Evolutionary conservation across 2,888 invertebrate genomes (phyloP), one percentile per base, ranked within the genome.

Genomic region (Brachyopa scutellaris): DNA sequence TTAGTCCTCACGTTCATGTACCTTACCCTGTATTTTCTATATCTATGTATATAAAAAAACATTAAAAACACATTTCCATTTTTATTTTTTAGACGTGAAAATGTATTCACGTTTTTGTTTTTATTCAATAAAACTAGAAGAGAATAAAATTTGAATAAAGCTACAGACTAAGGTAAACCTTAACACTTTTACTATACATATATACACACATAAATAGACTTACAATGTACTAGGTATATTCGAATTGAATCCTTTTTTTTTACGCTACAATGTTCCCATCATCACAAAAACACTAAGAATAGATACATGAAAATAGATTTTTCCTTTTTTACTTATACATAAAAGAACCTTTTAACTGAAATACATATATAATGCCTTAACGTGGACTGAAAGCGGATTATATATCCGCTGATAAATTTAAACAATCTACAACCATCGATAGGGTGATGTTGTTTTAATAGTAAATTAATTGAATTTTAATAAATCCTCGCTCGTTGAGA

Each of bases 131-230:
- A 21, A 29, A 57, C 26, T 23, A 45, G 26, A 47, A 11, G 19
- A 33, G 55, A 57, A 36, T 69, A 47, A 36, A 49, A 57, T 19
- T 42, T 23, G 42, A 21, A 45, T 45, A 45, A 17, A 21, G 8
- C 61, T 53, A 67, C 33, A 33, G 5, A 31, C 66, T 57, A 57
- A 38, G 40, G 61, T 61, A 45, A 21, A 45, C 45, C 31, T 31
- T 45, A 45, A 61, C 31, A 33, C 19, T 9, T 61, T 33, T 31
- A 31, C 40, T 61, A 45, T 45, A 61, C n/a, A n/a, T n/a, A n/a
- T n/a, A n/a, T n/a, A n/a, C n/a, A n/a, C n/a, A n/a, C n/a, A n/a
- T 45, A 61, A 45, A 61, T 61, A 61, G 45, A 19, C 42, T 45
- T 45, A 45, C 45, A 31, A 15, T 26, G 13, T 38, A 42, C 15